A percentile compares a stretch with the other conserved stretches of the same genome.
Evolutionary conservation across 2,888 invertebrate species (phyloP).

Genomic region (Macrophya alboannulata): DNA sequence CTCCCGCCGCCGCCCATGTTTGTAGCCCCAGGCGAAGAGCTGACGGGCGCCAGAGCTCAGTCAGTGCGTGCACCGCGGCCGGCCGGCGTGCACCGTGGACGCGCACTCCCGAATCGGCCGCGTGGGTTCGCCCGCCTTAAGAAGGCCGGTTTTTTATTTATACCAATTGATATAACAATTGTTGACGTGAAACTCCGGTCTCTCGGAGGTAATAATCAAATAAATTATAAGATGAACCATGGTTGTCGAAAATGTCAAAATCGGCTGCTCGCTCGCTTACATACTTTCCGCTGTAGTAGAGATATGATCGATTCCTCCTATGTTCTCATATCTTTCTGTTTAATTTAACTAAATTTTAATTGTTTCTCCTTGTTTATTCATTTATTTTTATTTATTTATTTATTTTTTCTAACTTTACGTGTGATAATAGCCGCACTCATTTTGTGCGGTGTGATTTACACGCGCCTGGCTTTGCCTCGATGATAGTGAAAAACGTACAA

Average conservation of each 20-base stretch:
- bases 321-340: not conserved
- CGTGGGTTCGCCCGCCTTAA: conserved; percentile 58
- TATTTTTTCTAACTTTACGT: not conserved
- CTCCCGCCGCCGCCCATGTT: conserved; percentile 54
- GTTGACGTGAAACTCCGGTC: not conserved
- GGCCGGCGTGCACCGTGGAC: conserved; percentile 74
- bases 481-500: not conserved
- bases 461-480: not conserved
- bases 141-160: conserved; percentile 38
- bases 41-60: conserved; percentile 64
- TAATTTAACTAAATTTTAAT: not conserved
- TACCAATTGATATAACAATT: conserved; percentile 52
- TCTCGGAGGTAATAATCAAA: not conserved
- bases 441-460: not conserved
- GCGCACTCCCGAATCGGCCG: conserved; percentile 64
- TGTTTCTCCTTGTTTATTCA: too few relatives aligned
- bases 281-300: not conserved
- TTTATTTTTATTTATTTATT: not conserved
- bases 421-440: not conserved
- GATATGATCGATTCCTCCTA: conserved; percentile 12
- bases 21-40: conserved; percentile 56
- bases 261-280: conserved; percentile 5
- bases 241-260: not conserved
- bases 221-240: not conserved
- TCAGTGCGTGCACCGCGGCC: conserved; percentile 77